phyloP scores from a whole-genome alignment of 2,797 vertebrate genomes.

The Chaenodraco wilsoni region DNA sequence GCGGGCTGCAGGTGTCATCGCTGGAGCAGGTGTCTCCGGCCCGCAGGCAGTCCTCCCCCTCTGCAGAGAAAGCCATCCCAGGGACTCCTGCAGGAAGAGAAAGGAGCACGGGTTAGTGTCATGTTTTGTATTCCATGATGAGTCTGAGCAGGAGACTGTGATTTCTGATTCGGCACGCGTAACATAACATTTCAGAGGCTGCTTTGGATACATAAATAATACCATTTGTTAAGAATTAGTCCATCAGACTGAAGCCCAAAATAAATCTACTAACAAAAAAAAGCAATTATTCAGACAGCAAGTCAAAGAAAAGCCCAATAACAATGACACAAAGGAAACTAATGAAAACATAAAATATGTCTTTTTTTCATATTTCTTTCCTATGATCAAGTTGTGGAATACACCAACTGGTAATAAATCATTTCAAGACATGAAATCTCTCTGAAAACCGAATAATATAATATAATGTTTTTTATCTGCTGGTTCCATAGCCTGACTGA shows the following conservation, averaged over 20 bases:
- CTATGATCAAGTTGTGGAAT: too few species aligned
- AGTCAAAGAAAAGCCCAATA: not conserved
- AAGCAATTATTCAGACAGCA: not conserved
- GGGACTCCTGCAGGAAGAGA: constrained; percentile 79
- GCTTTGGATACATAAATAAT: not conserved
- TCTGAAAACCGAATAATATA: not conserved
- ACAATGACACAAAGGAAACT: not conserved
- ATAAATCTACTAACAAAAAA: not conserved
- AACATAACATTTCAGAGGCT: constrained; percentile 1
- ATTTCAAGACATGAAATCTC: not conserved
- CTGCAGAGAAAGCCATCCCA: constrained; percentile 65
- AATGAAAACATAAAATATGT: not conserved
- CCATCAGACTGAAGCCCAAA: not conserved
- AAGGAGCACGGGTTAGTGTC: constrained; percentile 10
- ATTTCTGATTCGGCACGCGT: too few species aligned
- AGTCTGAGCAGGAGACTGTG: not conserved
- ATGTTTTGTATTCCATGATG: not conserved
- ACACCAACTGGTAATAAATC: too few species aligned
- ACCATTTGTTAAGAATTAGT: not conserved
- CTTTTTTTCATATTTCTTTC: too few species aligned
- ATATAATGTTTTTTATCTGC: too few species aligned
- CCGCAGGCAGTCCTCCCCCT: constrained; percentile 88
- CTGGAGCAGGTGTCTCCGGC: constrained; percentile 91
- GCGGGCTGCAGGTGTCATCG: constrained; percentile 90
- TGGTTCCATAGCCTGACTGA: too few species aligned